Evolutionary conservation across 1,140 invertebrate genomes (phyloP), one percentile per base, ranked within the genome.

Genomic region (Scaptomyza hsui): DNA sequence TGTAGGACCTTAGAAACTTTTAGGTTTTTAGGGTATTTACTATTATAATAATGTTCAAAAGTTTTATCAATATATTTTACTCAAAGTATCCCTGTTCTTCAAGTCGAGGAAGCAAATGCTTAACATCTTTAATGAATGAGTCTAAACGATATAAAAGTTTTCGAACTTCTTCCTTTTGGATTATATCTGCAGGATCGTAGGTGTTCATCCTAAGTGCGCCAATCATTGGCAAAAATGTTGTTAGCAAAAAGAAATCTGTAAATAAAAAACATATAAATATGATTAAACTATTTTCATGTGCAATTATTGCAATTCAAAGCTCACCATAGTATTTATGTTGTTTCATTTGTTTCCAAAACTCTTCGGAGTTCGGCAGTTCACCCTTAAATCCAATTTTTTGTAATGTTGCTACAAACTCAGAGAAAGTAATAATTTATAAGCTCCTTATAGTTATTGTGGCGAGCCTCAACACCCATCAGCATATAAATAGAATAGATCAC

Each of bases 181-280:
- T 5, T 2, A 69, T 13, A 21, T 77, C n/a, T 48, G 1, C 2
- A 15, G 44, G 24, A n/a, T 7, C 59, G 41, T 18, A 45, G 37
- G 3, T 3, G 1, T 79, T 76, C 0, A 59, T 13, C 39, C 37
- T 75, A 3, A 79, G 4, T 7, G 29, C 67, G 13, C 24, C 10
- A 0, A 76, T 55, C 57, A 85, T 13, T 0, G 80, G 76, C 0
- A 85, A 49, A 2, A 85, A 49, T n/a, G 80, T 79, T 7, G 47
- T 60, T 2, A 70, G 7, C 32, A 85, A 7, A 12, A 85, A 79
- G 1, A 85, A 48, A 15, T 85, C 80, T 85, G 4, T 3, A 73
- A 72, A 5, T 10, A n/a, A 1, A 19, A 19, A n/a, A 15, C 4
- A 44, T 19, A 37, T 4, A 44, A 16, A 16, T 42, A 18, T 29